A percentile compares a stretch with the other conserved stretches of the same genome.
Conservation (phyloP, 2,797 vertebrate genomes). For the Thaleichthys pacificus region DNA sequence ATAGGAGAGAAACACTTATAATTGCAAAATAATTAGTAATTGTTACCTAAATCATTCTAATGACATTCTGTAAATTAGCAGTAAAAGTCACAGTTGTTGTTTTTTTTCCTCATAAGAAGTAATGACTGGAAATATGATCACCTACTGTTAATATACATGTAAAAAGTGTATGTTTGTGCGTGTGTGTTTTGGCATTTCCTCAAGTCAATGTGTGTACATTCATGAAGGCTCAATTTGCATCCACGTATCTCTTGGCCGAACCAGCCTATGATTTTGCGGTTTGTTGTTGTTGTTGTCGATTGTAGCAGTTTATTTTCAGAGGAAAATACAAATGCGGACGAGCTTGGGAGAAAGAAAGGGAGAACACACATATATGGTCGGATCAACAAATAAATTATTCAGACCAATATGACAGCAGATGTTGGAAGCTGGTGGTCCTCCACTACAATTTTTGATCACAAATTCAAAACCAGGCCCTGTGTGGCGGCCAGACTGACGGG, state of each 20-base stretch:
- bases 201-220: background rate
- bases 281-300: slow-evolving; percentile 61
- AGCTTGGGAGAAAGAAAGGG: slow-evolving; percentile 21
- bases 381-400: slow-evolving; percentile 77
- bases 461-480: slow-evolving; percentile 71
- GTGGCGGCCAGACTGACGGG: slow-evolving; percentile 54
- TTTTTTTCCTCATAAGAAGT: too few relatives aligned
- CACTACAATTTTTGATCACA: slow-evolving; percentile 68
- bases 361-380: slow-evolving; percentile 45
- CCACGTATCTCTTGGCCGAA: slow-evolving; percentile 36
- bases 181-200: background rate
- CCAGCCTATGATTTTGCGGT: slow-evolving; percentile 52
- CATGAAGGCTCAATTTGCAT: slow-evolving; percentile 33
- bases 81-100: too few relatives aligned
- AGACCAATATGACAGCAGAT: slow-evolving; percentile 72
- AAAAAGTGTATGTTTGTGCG: slow-evolving; percentile 15
- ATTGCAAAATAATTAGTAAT: slow-evolving; percentile 62
- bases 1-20: slow-evolving; percentile 63
- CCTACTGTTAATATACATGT: slow-evolving; percentile 50
- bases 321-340: slow-evolving; percentile 31
- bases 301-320: slow-evolving; percentile 63
- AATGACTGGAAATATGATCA: slow-evolving; percentile 37
- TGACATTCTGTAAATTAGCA: slow-evolving; percentile 45
- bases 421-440: slow-evolving; percentile 61
- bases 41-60: slow-evolving; percentile 68